Conservation (phyloP, 2,113 vertebrate species). For the Meleagris gallopavo region DNA sequence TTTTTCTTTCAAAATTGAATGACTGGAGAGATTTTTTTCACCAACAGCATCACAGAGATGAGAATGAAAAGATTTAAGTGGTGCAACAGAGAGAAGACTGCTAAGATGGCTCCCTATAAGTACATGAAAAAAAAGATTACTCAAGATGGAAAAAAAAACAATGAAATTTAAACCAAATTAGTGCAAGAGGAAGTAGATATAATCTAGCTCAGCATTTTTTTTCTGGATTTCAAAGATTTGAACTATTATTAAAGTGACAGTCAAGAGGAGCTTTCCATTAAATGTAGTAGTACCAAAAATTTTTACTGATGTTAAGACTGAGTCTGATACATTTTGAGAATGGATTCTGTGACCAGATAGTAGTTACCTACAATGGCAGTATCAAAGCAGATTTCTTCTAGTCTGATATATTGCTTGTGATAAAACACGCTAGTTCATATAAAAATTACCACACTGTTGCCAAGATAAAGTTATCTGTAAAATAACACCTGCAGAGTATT, state of each 20-base stretch:
- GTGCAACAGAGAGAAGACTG: neutral
- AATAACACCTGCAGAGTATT: neutral
- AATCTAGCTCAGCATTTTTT: neutral
- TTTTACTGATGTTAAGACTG: fast-evolving
- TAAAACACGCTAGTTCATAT: neutral
- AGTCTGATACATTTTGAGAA: neutral
- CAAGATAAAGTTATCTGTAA: neutral
- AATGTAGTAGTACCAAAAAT: neutral
- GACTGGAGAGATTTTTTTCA: neutral
- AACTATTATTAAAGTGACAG: neutral
- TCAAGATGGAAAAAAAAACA: neutral
- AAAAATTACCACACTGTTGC: neutral
- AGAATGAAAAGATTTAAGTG: neutral
- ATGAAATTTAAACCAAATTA: neutral
- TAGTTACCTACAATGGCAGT: neutral
- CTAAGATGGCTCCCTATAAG: neutral
- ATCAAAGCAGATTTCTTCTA: neutral
- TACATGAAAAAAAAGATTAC: neutral
- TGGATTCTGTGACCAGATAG: neutral
- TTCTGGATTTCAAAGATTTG: neutral
- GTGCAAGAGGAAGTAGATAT: neutral
- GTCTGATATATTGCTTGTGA: neutral
- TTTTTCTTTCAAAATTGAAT: conserved; percentile 9
- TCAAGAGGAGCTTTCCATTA: neutral
- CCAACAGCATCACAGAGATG: neutral